Base-by-base conservation (phyloP, 2,888 invertebrate species). In the Cephus rjabovi region DNA sequence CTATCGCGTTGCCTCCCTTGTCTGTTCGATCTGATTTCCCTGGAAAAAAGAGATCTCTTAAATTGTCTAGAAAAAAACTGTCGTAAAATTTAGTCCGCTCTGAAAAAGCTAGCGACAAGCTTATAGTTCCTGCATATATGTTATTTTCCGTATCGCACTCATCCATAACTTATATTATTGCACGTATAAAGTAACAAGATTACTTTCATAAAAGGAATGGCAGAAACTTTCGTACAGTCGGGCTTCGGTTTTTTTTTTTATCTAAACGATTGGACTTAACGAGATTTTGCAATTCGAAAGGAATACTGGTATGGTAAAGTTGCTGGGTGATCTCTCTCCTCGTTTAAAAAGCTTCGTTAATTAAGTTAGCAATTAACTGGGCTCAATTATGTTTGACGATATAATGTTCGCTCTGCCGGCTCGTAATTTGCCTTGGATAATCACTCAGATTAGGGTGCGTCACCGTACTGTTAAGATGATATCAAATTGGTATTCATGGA, bases 21-120 rank as follows among this genome's bases (percentile, higher is more conserved):
- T 76, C 79, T 56, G 76, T 79, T 76, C 76, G 79, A 81, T 82
- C 79, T 75, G 80, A 83, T 82, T 80, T 77, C 79, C n/a, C 35
- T 75, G 37, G 76, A 76, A 75, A 75, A 75, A 75, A 75, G 75
- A 73, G 76, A 75, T 56, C 71, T 75, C 73, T 76, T 78, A 73
- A 78, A 78, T 78, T 76, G 15, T 35, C 73, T 68, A 34, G 31
- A 73, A 76, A 34, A 73, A 73, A 78, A 75, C 73, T 75, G 73
- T 56, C 33, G n/a, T 15, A 74, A 69, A 34, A 71, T 71, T 71
- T 34, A 23, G 56, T 56, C 23, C 23, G 9, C 6, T 56, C 1
- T 23, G 56, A 56, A 23, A 56, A 56, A 23, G 23, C 23, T 56
- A 56, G 56, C 23, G 9, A 56, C 56, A 23, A 56, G 9, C 56